Conservation (phyloP, 1,140 invertebrate species). For the Formica exsecta region DNA sequence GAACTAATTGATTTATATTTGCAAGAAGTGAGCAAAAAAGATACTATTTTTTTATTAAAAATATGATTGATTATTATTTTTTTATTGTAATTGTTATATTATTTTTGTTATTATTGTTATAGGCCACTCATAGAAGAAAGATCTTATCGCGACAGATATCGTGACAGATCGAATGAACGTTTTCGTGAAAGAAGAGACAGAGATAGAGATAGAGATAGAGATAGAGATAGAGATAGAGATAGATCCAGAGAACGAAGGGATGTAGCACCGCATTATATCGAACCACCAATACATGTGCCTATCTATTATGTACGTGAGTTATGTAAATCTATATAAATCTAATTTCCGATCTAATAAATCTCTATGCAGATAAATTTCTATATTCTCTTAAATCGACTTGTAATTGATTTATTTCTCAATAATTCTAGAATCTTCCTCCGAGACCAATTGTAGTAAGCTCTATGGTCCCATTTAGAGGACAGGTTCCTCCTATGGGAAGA, state of each 20-base stretch:
- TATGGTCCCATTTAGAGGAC: conserved; percentile 70
- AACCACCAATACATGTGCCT: conserved; percentile 71
- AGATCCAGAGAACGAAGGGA: conserved; percentile 59
- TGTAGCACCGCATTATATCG: conserved; percentile 55
- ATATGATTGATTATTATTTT: not conserved
- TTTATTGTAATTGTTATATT: too few relatives aligned
- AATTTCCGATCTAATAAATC: not conserved
- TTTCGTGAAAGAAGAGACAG: conserved; percentile 62
- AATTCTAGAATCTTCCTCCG: conserved; percentile 64
- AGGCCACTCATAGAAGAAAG: conserved; percentile 41
- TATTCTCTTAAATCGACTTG: not conserved
- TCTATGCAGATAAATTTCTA: not conserved
- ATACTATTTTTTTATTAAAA: not conserved
- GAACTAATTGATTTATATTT: not conserved
- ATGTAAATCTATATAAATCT: not conserved
- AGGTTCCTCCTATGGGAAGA: conserved; percentile 63
- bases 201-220: conserved; percentile 26
- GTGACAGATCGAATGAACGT: conserved; percentile 54
- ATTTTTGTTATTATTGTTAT: not conserved
- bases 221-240: conserved; percentile 51
- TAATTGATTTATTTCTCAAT: conserved; percentile 25
- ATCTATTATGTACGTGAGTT: conserved; percentile 73
- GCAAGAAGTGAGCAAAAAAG: not conserved
- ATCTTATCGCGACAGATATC: conserved; percentile 51
- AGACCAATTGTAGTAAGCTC: conserved; percentile 74